Percentiles rank a stretch among this genome's conserved stretches.
Conservation (phyloP, 37 sponge, comb jelly and placozoan species). For the Halisarca cf. caerulea region DNA sequence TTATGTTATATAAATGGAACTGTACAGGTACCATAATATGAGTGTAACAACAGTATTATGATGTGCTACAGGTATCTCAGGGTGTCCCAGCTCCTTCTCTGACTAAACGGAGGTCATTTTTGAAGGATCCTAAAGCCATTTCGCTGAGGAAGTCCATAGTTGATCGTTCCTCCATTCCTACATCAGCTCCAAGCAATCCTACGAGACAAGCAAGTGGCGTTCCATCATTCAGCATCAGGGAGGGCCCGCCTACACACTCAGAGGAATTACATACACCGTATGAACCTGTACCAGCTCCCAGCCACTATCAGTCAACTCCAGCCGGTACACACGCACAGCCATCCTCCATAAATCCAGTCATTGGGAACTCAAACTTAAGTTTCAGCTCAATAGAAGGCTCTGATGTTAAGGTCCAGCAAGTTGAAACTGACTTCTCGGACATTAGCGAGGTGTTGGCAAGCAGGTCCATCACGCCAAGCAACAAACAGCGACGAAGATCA, state of each 20-base stretch:
- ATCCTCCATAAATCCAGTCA: background rate
- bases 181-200: too few species aligned
- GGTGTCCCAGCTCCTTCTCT: too few species aligned
- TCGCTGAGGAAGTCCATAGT: too few species aligned
- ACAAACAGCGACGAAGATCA: background rate
- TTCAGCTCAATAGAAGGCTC: conserved; percentile 15
- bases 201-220: too few species aligned
- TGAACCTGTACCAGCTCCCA: background rate
- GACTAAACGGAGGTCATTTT: too few species aligned
- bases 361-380: background rate
- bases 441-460: background rate
- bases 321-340: background rate
- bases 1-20: too few species aligned
- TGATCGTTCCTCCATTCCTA: too few species aligned
- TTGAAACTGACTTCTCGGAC: too few species aligned
- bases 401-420: background rate
- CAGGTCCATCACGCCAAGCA: background rate
- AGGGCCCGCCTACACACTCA: background rate
- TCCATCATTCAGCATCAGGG: background rate
- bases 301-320: background rate
- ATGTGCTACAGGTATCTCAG: too few species aligned
- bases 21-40: too few species aligned
- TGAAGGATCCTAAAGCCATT: too few species aligned
- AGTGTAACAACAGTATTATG: too few species aligned
- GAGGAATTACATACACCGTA: background rate